Evolutionary conservation across 2,113 vertebrate species (phyloP), one percentile per base, ranked within the genome.

Genomic region (Lutjanus erythropterus): DNA sequence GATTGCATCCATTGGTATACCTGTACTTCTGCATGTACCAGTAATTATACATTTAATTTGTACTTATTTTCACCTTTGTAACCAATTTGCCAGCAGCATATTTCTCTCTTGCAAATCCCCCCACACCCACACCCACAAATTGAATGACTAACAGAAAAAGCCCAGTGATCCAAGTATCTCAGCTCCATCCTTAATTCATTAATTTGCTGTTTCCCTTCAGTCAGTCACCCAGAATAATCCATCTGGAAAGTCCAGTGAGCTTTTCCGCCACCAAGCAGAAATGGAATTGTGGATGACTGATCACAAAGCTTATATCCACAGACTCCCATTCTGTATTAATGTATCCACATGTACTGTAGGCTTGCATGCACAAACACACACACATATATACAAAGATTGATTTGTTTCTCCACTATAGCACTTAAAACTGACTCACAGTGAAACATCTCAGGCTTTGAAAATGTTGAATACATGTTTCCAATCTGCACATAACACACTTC

Each of bases 191-290:
- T 81, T 89, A 90, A 90, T 92, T 91, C 68, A 86, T 91, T 93
- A 87, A 94, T 93, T 92, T 91, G 80, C 82, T 84, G 85, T 91
- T 91, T 91, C 82, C 91, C 82, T 83, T 46, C 86, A 89, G 71
- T 81, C 82, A 84, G 59, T 92, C 91, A 92, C 80, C 86, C 86
- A 69, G 87, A 92, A 92, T 91, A 92, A 92, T 92, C 91, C 89
- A 86, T 87, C 90, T 77, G 80, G 86, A 91, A 88, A 89, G 91
- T 93, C 90, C 92, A 88, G 84, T 87, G 86, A 90, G 90, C 89
- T 91, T 91, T 90, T 86, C 87, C 53, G 73, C 79, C 85, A 86
- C 81, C 86, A 81, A 84, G 89, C 88, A 89, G 83, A 91, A 94
- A 90, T 89, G 76, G 82, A 78, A 91, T 80, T 89, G 78, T 88